Evolutionary conservation across 2,797 vertebrate genomes (phyloP), one percentile per base, ranked within the genome.

Genomic region (Thalassophryne amazonica): DNA sequence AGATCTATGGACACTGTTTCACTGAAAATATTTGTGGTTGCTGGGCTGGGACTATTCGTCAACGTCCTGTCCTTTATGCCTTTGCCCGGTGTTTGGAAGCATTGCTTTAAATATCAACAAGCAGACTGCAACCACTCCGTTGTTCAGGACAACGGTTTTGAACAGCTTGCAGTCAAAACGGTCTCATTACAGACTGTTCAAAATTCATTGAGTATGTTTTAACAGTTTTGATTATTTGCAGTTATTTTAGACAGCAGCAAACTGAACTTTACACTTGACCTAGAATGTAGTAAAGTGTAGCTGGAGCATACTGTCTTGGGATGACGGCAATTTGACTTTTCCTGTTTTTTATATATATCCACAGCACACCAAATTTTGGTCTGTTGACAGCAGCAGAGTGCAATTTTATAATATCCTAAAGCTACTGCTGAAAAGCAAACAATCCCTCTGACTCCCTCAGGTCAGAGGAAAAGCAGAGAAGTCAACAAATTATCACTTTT

Each of bases 1-100:
- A n/a, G n/a, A n/a, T n/a, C n/a, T n/a, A n/a, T n/a, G n/a, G n/a
- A n/a, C n/a, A n/a, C n/a, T n/a, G n/a, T n/a, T n/a, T n/a, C n/a
- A n/a, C n/a, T n/a, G n/a, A n/a, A n/a, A n/a, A n/a, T n/a, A n/a
- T n/a, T n/a, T n/a, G n/a, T n/a, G n/a, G n/a, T n/a, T n/a, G n/a
- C n/a, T n/a, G n/a, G n/a, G n/a, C n/a, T n/a, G 21, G 29, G 28
- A 25, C 21, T 13, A 17, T 24, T 7, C 3, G 8, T 29, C 16
- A 7, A 25, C 38, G 41, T 20, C 3, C 9, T 20, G 24, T 22
- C 15, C 17, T 22, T 16, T n/a, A 20, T 20, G 32, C 17, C 63
- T 34, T 29, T 27, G 52, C 32, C 62, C 52, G 55, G 58, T 80
- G 63, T 57, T 15, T 54, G 38, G 29, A 54, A 37, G 56, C 50